Evolutionary conservation across 1,140 invertebrate genomes (phyloP).

Genomic region (Macrostomum lignano): DNA sequence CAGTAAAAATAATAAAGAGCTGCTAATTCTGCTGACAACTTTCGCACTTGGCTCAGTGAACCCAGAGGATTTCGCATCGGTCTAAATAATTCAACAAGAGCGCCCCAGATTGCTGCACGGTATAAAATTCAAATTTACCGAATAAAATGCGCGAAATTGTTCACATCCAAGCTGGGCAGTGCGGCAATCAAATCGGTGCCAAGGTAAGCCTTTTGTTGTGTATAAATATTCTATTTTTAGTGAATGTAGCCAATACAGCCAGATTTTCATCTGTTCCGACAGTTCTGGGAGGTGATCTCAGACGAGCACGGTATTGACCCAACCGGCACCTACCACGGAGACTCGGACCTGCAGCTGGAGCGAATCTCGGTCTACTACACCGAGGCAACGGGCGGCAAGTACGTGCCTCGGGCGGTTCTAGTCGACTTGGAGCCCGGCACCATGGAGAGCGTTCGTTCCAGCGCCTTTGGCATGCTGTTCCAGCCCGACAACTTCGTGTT

Average conservation of each 20-base stretch:
- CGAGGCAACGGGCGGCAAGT: conserved; percentile 50
- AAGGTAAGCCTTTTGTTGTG: conserved; percentile 36
- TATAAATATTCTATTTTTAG: conserved; percentile 1
- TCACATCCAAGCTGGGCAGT: conserved; percentile 60
- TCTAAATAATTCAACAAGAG: too few relatives aligned
- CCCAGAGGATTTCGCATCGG: too few relatives aligned
- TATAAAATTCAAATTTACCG: conserved; percentile 4
- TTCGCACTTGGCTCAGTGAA: too few relatives aligned
- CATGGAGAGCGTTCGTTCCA: conserved; percentile 58
- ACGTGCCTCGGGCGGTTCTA: conserved; percentile 50
- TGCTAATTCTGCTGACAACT: too few relatives aligned
- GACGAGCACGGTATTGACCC: conserved; percentile 31
- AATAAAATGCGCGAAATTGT: conserved; percentile 60
- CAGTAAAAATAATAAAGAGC: too few relatives aligned
- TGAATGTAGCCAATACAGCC: conserved; percentile 29
- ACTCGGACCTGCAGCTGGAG: conserved; percentile 53
- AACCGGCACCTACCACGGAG: conserved; percentile 48
- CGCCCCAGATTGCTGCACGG: neutral
- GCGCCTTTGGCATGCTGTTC: conserved; percentile 56
- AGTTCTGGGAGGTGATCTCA: conserved; percentile 76
- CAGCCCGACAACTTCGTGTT: conserved; percentile 58
- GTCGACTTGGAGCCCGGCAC: conserved; percentile 63
- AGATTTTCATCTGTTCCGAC: conserved; percentile 9
- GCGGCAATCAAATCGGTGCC: conserved; percentile 65
- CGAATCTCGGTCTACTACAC: conserved; percentile 57